phyloP scores from a whole-genome alignment of 2,113 vertebrate species.

The Shinisaurus crocodilurus region DNA sequence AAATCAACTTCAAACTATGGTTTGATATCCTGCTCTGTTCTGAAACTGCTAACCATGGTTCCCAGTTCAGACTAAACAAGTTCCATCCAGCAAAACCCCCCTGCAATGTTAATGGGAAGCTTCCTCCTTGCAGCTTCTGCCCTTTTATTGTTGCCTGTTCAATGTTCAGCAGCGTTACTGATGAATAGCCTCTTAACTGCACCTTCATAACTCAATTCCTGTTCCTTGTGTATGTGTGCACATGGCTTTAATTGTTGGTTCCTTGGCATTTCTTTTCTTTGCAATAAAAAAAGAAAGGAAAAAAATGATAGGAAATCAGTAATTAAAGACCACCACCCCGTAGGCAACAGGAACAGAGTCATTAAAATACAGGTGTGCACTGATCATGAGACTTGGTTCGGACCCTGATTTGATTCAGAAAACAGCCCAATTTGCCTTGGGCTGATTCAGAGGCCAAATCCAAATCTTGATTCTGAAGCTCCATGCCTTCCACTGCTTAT shows the following conservation, averaged over 20 bases:
- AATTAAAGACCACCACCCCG: background rate
- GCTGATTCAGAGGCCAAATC: no score
- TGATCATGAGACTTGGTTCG: no score
- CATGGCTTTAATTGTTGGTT: background rate
- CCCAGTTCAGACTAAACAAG: background rate
- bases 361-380: no score
- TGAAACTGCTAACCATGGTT: no score
- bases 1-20: background rate
- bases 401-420: no score
- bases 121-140: background rate
- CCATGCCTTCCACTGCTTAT: no score
- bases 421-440: no score
- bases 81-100: background rate
- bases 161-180: background rate
- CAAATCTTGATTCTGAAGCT: no score
- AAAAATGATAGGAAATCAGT: no score
- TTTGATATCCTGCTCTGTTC: background rate
- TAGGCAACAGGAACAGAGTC: no score
- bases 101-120: background rate
- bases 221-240: background rate
- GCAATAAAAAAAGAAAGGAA: no score
- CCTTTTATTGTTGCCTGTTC: background rate
- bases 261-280: no score
- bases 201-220: background rate
- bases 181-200: background rate